Evolutionary conservation across 2,113 vertebrate genomes (phyloP), one percentile per base, ranked within the genome.

Genomic region (Erythrolamprus reginae): DNA sequence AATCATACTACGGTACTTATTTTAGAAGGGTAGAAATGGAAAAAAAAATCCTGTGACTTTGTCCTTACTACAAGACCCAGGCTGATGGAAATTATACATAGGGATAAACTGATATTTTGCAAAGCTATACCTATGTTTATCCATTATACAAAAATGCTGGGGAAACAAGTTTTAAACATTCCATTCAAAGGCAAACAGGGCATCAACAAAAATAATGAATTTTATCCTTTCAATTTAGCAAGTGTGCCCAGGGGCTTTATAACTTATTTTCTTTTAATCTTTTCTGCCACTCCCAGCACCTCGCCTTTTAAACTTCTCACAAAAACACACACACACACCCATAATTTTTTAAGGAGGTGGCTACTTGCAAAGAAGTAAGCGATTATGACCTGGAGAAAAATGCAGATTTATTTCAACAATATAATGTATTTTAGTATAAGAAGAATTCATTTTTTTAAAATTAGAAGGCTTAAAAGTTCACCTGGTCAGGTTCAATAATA

Each of bases 401-500:
- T 45, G 61, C 12, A 47, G 65, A 65, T 50, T 26, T 23, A 33
- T 38, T 15, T 47, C 21, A 23, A 90, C 23, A 91, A 92, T 52
- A 90, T 12, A 91, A 93, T 84, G 2, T 10, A 10, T 28, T 65
- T 28, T 23, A 51, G n/a, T 21, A 5, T 58, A 50, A 4, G 84
- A 58, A 90, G 51, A 65, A 88, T 28, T 15, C 17, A 50, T 33
- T 92, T 52, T 65, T 17, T 89, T 3, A n/a, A n/a, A n/a, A 90
- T 55, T 55, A 13, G 24, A 92, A 82, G 42, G 85, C 88, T 10
- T 21, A 86, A 9, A 92, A 55, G 47, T 91, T 96, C 97, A 99
- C 99, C 99, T 99, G 90, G 99, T 99, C 56, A 99, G 96, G 92
- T 97, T 98, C 90, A 99, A 98, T 89, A 99, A 95, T 94, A 99